Evolutionary conservation across 1,140 invertebrate species (phyloP).

Genomic region (Dysdera silvatica): DNA sequence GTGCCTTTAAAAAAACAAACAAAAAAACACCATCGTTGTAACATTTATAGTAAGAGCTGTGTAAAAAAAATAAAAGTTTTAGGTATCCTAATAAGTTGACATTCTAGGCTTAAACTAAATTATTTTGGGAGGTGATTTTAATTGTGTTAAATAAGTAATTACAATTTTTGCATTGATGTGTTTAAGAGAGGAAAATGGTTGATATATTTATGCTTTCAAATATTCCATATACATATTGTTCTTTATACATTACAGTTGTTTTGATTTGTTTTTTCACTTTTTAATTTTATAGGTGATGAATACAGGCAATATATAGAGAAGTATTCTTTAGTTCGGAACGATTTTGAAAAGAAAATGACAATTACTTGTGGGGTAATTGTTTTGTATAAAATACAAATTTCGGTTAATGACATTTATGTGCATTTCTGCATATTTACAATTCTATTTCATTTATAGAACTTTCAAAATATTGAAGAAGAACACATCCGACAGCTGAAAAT

Average conservation of each 20-base stretch:
- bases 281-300: conserved; percentile 57
- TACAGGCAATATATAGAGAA: conserved; percentile 82
- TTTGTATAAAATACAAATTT: not conserved
- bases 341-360: conserved; percentile 91
- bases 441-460: conserved; percentile 54
- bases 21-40: too few relatives aligned
- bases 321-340: conserved; percentile 74
- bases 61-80: too few relatives aligned
- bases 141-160: too few relatives aligned
- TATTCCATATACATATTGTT: not conserved
- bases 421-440: conserved; percentile 7
- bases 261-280: not conserved
- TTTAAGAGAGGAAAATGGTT: not conserved
- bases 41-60: too few relatives aligned
- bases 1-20: too few relatives aligned
- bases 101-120: too few relatives aligned
- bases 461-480: conserved; percentile 86
- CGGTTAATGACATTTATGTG: not conserved
- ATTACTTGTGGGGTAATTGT: conserved; percentile 69
- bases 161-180: too few relatives aligned
- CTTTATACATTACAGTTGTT: not conserved
- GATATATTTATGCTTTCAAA: not conserved
- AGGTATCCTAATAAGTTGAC: too few relatives aligned
- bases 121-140: too few relatives aligned
- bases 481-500: conserved; percentile 93